These are phyloP conservation scores for Saimiri boliviensis DNA, from an alignment of 2,113 vertebrate genomes.

Conservation along the genomic window DNA sequence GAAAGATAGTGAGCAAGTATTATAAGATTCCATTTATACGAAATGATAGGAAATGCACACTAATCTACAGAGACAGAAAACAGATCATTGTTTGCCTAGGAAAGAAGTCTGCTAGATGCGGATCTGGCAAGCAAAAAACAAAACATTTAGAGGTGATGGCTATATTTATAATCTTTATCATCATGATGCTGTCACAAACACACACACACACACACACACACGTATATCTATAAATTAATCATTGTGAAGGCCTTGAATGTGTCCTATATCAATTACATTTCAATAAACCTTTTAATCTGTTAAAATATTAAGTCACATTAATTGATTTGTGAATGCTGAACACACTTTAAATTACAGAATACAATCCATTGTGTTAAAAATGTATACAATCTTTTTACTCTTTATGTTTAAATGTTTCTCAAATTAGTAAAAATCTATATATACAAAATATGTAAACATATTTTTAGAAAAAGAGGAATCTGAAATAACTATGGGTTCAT, in stretches of 20 bases:
- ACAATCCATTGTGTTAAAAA: background rate
- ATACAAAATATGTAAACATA: background rate
- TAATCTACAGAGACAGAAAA: background rate
- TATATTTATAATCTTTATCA: background rate
- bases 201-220: too few relatives aligned
- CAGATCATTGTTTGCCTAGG: background rate
- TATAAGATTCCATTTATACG: background rate
- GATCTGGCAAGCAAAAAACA: too few relatives aligned
- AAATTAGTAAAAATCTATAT: background rate
- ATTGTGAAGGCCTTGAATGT: background rate
- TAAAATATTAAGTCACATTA: background rate
- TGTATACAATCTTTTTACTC: too few relatives aligned
- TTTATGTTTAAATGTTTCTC: background rate
- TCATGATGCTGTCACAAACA: background rate
- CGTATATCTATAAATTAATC: background rate
- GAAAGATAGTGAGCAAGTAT: background rate
- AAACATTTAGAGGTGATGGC: background rate
- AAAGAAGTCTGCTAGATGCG: background rate
- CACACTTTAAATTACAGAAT: background rate
- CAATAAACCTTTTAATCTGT: background rate
- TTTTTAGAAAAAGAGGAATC: background rate
- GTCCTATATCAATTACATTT: background rate
- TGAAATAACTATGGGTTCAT: background rate
- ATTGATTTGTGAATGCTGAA: background rate
- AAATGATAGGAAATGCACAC: background rate